Conservation (phyloP, 2,113 vertebrate species). For the Aegithalos caudatus region DNA sequence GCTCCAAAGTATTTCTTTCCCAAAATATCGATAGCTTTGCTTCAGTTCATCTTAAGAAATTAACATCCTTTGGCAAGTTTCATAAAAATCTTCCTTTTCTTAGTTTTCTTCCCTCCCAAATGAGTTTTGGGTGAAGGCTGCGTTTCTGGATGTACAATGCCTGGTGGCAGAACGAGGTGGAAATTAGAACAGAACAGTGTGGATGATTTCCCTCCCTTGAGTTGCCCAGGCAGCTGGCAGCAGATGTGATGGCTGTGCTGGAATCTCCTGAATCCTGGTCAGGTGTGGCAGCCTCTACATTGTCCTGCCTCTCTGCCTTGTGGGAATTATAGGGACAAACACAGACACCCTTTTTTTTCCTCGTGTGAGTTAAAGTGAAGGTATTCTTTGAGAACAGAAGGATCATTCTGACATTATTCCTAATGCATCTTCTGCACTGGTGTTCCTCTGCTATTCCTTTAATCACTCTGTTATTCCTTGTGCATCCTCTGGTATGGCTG, state of each 20-base stretch:
- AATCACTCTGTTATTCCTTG: rapidly evolving
- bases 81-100: background rate
- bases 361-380: background rate
- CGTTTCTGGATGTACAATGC: background rate
- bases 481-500: background rate
- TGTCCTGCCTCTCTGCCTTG: background rate
- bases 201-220: background rate
- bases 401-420: background rate
- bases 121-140: background rate
- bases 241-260: background rate
- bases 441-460: background rate
- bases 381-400: background rate
- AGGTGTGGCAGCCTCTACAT: background rate
- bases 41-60: background rate
- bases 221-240: background rate
- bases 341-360: background rate
- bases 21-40: background rate
- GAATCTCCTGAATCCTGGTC: background rate
- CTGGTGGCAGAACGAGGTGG: background rate
- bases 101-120: background rate
- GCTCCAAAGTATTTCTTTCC: background rate
- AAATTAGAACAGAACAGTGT: rapidly evolving
- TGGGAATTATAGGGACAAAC: background rate
- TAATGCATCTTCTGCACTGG: background rate
- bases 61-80: background rate